Evolutionary conservation across 2,113 vertebrate genomes (phyloP).

Genomic region (Pterophyllum scalare): DNA sequence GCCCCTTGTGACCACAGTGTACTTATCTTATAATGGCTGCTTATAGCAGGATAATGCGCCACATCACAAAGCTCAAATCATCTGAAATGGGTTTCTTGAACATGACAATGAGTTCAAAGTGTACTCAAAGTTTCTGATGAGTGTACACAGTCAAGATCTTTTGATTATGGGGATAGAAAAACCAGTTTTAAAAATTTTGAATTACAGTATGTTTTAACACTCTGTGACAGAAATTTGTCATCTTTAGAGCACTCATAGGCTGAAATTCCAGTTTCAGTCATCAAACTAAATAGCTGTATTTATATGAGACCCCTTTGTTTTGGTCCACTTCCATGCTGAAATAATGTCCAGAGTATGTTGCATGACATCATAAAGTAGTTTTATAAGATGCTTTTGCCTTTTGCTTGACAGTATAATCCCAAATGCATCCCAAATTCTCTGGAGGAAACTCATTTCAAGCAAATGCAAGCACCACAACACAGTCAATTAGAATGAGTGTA

Average conservation of each 20-base stretch:
- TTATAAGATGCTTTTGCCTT: slow-evolving; percentile 3
- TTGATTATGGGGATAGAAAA: background rate
- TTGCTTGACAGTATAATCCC: slow-evolving; percentile 41
- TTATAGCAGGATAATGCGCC: background rate
- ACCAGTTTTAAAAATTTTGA: background rate
- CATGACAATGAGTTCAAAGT: background rate
- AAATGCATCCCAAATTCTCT: slow-evolving; percentile 46
- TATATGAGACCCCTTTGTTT: background rate
- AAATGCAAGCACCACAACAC: slow-evolving; percentile 50
- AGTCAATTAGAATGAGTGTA: slow-evolving; percentile 62
- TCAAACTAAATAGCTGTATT: background rate
- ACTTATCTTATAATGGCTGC: background rate
- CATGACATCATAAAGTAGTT: slow-evolving; percentile 8
- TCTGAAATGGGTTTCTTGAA: background rate
- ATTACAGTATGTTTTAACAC: background rate
- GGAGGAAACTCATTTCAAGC: slow-evolving; percentile 63
- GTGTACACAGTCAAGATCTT: background rate
- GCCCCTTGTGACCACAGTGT: background rate
- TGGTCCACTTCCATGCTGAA: background rate
- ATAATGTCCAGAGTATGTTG: background rate
- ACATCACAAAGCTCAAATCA: background rate
- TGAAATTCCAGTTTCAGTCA: background rate
- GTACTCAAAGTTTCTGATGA: background rate
- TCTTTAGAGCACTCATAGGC: background rate
- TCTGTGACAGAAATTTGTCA: background rate